phyloP scores from a whole-genome alignment of 2,113 vertebrate species.

The Fukomys damarensis region DNA sequence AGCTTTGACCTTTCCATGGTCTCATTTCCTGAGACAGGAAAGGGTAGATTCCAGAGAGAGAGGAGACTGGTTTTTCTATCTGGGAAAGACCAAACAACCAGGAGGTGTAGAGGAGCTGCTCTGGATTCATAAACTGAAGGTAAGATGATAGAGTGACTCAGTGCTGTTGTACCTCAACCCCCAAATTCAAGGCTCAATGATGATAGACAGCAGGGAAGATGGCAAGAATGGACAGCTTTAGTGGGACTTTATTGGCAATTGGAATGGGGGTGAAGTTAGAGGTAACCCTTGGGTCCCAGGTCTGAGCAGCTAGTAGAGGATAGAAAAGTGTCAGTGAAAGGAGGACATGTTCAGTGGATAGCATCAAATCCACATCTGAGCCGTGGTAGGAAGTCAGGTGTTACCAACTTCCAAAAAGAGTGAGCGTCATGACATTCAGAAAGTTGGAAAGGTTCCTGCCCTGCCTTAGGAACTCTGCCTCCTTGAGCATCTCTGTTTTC shows the following conservation, averaged over 20 bases:
- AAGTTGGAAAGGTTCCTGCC: not conserved
- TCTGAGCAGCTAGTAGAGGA: not conserved
- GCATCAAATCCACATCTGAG: not conserved
- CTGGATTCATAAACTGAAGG: not conserved
- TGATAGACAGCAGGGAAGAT: not conserved
- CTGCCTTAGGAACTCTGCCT: constrained; percentile 30
- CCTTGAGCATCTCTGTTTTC: constrained; percentile 52
- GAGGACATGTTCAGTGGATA: not conserved
- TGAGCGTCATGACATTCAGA: not conserved
- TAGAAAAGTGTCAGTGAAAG: not conserved
- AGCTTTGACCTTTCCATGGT: not conserved
- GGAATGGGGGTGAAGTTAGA: not conserved
- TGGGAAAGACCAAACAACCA: not conserved
- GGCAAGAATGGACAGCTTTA: not conserved
- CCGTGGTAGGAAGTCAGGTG: not conserved
- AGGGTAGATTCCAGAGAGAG: constrained; percentile 2
- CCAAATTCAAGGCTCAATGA: not conserved
- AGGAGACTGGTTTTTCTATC: not conserved
- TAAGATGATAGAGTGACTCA: not conserved
- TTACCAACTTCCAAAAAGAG: not conserved
- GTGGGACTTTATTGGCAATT: not conserved
- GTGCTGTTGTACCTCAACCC: not conserved
- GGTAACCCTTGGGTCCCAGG: not conserved
- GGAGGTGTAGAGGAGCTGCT: not conserved
- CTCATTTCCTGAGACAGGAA: not conserved